phyloP scores from a whole-genome alignment of 2,888 invertebrate genomes.

The Mantis religiosa region DNA sequence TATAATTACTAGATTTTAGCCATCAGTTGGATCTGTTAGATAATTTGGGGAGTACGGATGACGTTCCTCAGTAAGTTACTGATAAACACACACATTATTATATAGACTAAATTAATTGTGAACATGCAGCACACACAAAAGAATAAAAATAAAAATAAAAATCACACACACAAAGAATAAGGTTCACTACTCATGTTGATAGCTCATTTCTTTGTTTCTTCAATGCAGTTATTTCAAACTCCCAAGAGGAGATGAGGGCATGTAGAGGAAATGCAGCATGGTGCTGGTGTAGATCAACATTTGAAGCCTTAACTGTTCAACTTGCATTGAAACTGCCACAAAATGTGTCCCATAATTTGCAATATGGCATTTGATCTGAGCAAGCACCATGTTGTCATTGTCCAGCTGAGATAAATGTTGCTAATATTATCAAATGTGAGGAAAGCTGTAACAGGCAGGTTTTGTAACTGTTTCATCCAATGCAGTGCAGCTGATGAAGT shows the following conservation, averaged over 20 bases:
- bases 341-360: background rate
- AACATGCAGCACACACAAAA: background rate
- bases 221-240: background rate
- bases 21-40: conserved; percentile 27
- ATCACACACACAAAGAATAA: background rate
- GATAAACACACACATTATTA: conserved; percentile 29
- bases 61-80: conserved; percentile 43
- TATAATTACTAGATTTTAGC: conserved; percentile 32
- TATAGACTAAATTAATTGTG: conserved; percentile 18
- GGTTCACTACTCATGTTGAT: conserved; percentile 3
- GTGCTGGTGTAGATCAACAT: background rate
- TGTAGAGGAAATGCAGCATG: background rate
- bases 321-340: background rate
- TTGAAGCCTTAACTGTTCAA: background rate
- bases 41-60: conserved; percentile 44
- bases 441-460: background rate
- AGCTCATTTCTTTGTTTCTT: conserved; percentile 12
- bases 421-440: background rate
- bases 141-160: background rate
- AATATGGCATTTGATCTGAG: background rate
- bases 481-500: conserved; percentile 40
- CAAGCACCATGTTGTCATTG: background rate
- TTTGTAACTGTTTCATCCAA: conserved; percentile 21
- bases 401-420: background rate
- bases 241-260: background rate